Percentiles rank a stretch among this genome's conserved stretches.
These are phyloP conservation scores for Zonotrichia leucophrys DNA, from an alignment of 2,113 vertebrate species.

Conservation along the genomic window DNA sequence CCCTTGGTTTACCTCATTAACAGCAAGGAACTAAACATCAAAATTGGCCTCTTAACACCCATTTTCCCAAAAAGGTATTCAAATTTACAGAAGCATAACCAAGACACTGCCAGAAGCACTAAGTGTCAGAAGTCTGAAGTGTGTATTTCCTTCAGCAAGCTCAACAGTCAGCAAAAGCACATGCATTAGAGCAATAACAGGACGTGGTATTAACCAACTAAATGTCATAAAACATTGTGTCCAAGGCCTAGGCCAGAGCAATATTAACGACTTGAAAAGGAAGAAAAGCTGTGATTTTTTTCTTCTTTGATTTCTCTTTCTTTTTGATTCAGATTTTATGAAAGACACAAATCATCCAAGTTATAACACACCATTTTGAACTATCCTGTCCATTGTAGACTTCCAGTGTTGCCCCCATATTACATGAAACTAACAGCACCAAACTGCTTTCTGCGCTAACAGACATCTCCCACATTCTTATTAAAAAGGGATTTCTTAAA, in stretches of 20 bases:
- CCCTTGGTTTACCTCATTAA: neutral
- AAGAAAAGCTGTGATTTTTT: neutral
- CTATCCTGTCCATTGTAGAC: neutral
- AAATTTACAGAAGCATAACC: neutral
- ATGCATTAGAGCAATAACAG: slow-evolving; percentile 1
- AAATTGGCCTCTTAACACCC: neutral
- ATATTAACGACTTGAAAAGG: slow-evolving; percentile 1
- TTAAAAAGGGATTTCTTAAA: neutral
- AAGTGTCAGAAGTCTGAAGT: neutral
- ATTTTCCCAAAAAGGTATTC: neutral
- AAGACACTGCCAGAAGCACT: neutral
- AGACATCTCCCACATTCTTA: neutral
- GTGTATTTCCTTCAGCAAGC: neutral
- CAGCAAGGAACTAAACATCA: neutral
- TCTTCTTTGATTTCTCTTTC: neutral
- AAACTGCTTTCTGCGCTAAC: neutral
- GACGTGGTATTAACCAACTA: slow-evolving; percentile 21
- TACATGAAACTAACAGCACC: neutral
- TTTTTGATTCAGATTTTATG: neutral
- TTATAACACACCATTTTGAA: neutral
- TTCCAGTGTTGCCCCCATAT: neutral
- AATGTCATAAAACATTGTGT: slow-evolving; percentile 30
- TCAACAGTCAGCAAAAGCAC: slow-evolving; percentile 11
- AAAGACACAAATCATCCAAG: neutral
- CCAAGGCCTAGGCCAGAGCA: slow-evolving; percentile 32